Evolutionary conservation across 1,140 invertebrate species (phyloP), one percentile per base, ranked within the genome.

Genomic region (Drosophila ercepeae): DNA sequence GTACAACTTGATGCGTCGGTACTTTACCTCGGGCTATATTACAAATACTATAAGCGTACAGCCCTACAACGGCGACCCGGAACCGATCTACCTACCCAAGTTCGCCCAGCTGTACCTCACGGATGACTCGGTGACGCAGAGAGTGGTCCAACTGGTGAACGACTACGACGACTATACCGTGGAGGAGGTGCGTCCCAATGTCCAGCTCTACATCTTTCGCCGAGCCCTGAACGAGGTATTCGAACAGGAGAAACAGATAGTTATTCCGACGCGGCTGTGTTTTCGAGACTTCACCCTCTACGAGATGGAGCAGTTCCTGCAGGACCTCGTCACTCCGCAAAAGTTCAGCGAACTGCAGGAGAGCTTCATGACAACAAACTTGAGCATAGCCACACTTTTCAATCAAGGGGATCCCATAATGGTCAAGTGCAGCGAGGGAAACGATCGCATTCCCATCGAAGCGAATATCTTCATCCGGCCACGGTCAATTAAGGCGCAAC

Each of bases 271-370:
- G 0, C 63, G 69, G 1, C 64, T 90, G 1, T 90, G 89, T 25
- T 90, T 88, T 55, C 78, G 89, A 8, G 89, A 90, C 14, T 90
- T 90, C 29, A 90, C 89, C 0, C 61, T 90, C 0, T 90, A 59
- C 23, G 72, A 89, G 52, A 88, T 83, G 77, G 41, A 89, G 4
- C 19, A 54, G 23, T 90, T 90, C 18, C 29, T 90, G 0, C 9
- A 46, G 9, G 75, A 83, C 25, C 27, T 90, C n/a, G 51, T 89
- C 11, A 90, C 89, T 0, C 72, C 72, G 0, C 32, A 83, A 53
- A 89, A 72, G 63, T 63, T 65, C 6, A 50, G 65, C 7, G 41
- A 57, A 2, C 25, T 53, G 0, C 61, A 51, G 0, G 54, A 49
- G 1, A 34, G 27, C 6, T 41, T 32, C 3, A 57, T 3, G 5